Evolutionary conservation across 2,113 vertebrate genomes (phyloP).

Genomic region (Sinocyclocheilus grahami): DNA sequence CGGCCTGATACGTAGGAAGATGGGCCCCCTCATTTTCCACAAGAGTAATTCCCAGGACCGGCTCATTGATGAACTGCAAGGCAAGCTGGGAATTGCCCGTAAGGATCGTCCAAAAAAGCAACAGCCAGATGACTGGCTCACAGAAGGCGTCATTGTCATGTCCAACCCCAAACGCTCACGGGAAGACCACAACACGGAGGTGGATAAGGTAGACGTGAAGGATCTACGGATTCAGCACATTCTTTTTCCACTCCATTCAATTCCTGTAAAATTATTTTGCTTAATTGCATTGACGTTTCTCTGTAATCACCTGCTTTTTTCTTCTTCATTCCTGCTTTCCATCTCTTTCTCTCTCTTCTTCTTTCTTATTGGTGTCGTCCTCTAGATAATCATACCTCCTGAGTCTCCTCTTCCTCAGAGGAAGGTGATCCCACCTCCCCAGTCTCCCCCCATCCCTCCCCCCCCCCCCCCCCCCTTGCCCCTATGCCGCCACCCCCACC

Average conservation of each 20-base stretch:
- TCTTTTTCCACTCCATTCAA: slow-evolving; percentile 29
- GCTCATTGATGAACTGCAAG: slow-evolving; percentile 91
- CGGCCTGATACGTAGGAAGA: slow-evolving; percentile 84
- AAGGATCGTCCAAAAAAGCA: slow-evolving; percentile 74
- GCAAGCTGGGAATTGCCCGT: slow-evolving; percentile 85
- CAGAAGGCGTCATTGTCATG: slow-evolving; percentile 84
- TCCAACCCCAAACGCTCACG: slow-evolving; percentile 82
- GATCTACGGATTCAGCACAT: not conserved
- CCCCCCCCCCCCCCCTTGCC: slow-evolving; percentile 58
- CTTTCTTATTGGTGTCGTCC: slow-evolving; percentile 60
- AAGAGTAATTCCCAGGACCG: slow-evolving; percentile 89
- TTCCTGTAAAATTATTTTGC: slow-evolving; percentile 32
- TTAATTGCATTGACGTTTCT: not conserved
- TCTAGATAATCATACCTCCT: slow-evolving; percentile 88
- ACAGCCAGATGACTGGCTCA: slow-evolving; percentile 86
- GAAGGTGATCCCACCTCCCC: slow-evolving; percentile 79
- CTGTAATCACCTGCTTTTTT: not conserved
- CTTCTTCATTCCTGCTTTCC: slow-evolving; percentile 40
- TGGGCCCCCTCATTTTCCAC: slow-evolving; percentile 87
- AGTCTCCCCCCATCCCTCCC: slow-evolving; percentile 70
- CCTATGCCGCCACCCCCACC: no score
- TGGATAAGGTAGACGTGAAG: slow-evolving; percentile 79
- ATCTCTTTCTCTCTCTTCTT: slow-evolving; percentile 52
- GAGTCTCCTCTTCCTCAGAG: slow-evolving; percentile 84
- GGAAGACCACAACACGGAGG: slow-evolving; percentile 77